These are phyloP conservation scores for Melanogrammus aeglefinus DNA, from an alignment of 2,797 vertebrate genomes.

Conservation along the genomic window DNA sequence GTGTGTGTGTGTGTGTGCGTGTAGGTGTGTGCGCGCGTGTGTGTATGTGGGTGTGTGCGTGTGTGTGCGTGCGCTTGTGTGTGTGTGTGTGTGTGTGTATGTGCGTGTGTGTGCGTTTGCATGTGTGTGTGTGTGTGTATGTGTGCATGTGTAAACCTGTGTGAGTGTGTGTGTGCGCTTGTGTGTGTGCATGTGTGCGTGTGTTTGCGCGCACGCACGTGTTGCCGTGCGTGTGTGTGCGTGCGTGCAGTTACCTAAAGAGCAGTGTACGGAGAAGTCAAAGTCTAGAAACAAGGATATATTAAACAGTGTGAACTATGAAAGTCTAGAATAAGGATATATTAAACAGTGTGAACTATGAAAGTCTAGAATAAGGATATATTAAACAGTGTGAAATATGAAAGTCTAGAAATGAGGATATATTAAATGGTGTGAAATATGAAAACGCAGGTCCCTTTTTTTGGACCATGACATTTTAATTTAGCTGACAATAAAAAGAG, in stretches of 20 bases:
- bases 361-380: neutral
- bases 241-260: neutral
- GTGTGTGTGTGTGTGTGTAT: no score
- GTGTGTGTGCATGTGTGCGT: neutral
- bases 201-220: neutral
- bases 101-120: no score
- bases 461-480: neutral
- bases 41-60: no score
- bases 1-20: neutral
- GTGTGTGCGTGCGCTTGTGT: no score
- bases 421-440: no score
- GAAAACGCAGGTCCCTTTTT: neutral
- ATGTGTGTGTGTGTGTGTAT: no score
- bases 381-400: neutral
- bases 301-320: no score
- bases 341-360: no score
- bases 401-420: no score
- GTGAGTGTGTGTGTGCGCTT: neutral
- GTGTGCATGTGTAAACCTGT: no score
- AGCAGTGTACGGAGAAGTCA: neutral
- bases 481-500: neutral
- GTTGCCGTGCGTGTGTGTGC: neutral
- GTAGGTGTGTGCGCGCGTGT: no score
- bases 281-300: neutral
- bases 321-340: no score